Conservation (phyloP, 2,113 vertebrate genomes). For the Nyctereutes procyonoides region DNA sequence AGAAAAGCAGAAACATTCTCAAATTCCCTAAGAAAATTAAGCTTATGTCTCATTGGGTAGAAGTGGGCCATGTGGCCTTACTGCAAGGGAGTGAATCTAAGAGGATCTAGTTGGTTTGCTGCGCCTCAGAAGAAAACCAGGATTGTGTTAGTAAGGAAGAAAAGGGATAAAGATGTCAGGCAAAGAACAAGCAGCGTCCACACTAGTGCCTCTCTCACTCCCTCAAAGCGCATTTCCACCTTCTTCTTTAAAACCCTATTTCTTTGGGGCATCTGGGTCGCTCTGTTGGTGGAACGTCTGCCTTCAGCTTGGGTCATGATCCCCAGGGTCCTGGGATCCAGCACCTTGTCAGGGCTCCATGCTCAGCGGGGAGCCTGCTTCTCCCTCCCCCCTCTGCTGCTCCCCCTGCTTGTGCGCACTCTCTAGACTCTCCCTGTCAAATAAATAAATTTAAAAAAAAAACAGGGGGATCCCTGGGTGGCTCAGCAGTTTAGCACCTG, state of each 20-base stretch:
- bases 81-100: neutral
- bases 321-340: too few species aligned
- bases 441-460: neutral
- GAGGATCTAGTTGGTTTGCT: neutral
- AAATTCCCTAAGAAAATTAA: neutral
- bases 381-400: neutral
- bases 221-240: neutral
- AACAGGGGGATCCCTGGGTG: too few species aligned
- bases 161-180: neutral
- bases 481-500: too few species aligned
- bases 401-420: neutral
- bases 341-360: neutral
- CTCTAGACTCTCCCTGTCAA: neutral
- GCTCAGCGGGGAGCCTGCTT: neutral
- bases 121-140: neutral
- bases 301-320: neutral
- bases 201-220: neutral
- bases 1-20: slow-evolving; percentile 6
- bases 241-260: neutral
- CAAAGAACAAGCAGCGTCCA: neutral
- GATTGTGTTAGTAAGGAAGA: slow-evolving; percentile 1
- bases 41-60: neutral
- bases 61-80: neutral
- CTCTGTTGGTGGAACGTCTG: neutral
- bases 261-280: neutral